These are phyloP conservation scores for Anisognathus igniventris DNA, from an alignment of 2,797 vertebrate species.

Conservation along the genomic window DNA sequence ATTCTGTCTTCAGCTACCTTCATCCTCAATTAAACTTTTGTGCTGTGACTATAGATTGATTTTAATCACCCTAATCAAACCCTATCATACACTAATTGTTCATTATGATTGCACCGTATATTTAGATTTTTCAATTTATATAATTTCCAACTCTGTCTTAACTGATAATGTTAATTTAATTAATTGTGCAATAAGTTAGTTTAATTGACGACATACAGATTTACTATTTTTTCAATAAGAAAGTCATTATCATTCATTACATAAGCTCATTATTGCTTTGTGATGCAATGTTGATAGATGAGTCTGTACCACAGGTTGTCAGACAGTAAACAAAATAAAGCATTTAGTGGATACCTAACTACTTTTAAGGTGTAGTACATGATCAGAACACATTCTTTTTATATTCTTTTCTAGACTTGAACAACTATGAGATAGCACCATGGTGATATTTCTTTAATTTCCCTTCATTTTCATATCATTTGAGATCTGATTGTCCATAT, in stretches of 20 bases:
- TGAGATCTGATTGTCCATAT: not conserved
- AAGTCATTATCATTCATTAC: slow-evolving; percentile 35
- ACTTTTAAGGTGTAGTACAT: not conserved
- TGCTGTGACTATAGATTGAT: not conserved
- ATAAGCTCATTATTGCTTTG: slow-evolving; percentile 9
- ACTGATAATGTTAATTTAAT: slow-evolving; percentile 55
- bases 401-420: not conserved
- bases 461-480: not conserved
- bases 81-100: not conserved
- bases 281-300: not conserved
- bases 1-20: not conserved
- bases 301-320: not conserved
- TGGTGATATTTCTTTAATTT: not conserved
- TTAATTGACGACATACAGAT: slow-evolving; percentile 1
- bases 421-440: not conserved
- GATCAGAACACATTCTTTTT: not conserved
- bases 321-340: slow-evolving; percentile 7
- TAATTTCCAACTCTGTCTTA: slow-evolving; percentile 26
- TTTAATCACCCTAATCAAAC: slow-evolving; percentile 42
- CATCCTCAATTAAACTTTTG: not conserved
- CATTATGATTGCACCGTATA: not conserved
- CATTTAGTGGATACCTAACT: not conserved
- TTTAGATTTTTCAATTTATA: slow-evolving; percentile 21
- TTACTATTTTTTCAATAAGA: slow-evolving; percentile 10
- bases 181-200: slow-evolving; percentile 41